Percentiles rank a stretch among this genome's conserved stretches.
Conservation (phyloP, 2,113 vertebrate genomes). For the Canis aureus region DNA sequence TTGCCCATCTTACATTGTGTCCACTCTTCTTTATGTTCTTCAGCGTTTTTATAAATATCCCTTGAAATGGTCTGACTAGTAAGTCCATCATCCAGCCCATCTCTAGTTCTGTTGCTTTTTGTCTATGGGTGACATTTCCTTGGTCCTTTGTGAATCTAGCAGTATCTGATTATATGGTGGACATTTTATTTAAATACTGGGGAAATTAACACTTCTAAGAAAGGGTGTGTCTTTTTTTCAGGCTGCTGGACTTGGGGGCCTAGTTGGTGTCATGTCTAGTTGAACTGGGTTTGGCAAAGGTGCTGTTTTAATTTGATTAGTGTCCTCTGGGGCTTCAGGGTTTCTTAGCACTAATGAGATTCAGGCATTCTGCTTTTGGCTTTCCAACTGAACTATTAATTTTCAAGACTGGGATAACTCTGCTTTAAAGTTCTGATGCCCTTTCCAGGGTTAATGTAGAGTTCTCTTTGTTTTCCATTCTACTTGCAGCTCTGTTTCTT, state of each 20-base stretch:
- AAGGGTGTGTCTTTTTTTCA: not conserved
- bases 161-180: not conserved
- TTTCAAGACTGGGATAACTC: not conserved
- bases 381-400: not conserved
- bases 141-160: not conserved
- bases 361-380: not conserved
- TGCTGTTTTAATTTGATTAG: not conserved
- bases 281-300: not conserved
- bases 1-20: not conserved
- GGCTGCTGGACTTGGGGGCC: not conserved
- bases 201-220: not conserved
- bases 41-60: conserved; percentile 15
- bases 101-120: not conserved
- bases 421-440: not conserved
- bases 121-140: not conserved
- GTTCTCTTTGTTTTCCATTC: conserved; percentile 4
- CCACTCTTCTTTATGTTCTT: not conserved
- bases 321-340: not conserved
- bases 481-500: not conserved
- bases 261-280: not conserved
- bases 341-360: not conserved
- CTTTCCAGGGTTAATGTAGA: not conserved
- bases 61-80: not conserved
- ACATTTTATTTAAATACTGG: not conserved
- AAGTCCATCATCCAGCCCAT: not conserved